Evolutionary conservation across 1,140 invertebrate species (phyloP), one percentile per base, ranked within the genome.

Genomic region (Dicyema japonicum): DNA sequence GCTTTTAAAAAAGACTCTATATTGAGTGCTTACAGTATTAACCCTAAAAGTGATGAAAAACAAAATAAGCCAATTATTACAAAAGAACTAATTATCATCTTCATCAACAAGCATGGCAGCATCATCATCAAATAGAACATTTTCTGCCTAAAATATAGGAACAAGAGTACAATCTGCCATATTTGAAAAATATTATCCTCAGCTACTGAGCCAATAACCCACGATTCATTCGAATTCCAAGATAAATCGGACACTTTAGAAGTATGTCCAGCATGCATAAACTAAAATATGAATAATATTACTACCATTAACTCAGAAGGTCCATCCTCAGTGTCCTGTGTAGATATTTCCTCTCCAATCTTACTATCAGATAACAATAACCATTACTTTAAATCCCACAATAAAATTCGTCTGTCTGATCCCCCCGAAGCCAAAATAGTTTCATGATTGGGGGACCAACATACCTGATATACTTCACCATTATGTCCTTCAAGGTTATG

Each of bases 391-490:
- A 97, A 55, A 60, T 97, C 88, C 88, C 88, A 97, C 6, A 97
- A 80, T 47, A 94, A 82, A n/a, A 97, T 56, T 34, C 80, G 61
- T 25, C 88, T 63, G 48, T 97, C 88, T 8, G 88, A 97, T 12
- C 88, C 88, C 40, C 75, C 85, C 24, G 78, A 90, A 1, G 88
- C 88, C 14, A 99, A 57, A 42, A 99, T 97, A 1, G 85, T 97
- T 50, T 99, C 88, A 44, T 97, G 94, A 58, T 97, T 88, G 3
- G 88, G 88, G 4, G 82, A 94, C 88, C 88, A 99, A 52, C 97
- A 88, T 22, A 94, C 68, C 58, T 63, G 37, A 24, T n/a, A n/a
- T n/a, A n/a, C n/a, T n/a, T 30, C 30, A 29, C 29, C 30, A 7
- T 19, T 7, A 22, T 32, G 30, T 2, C 19, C 14, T 18, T 32